Evolutionary conservation across 2,113 vertebrate species (phyloP), one percentile per base, ranked within the genome.

Genomic region (Raphicerus campestris): DNA sequence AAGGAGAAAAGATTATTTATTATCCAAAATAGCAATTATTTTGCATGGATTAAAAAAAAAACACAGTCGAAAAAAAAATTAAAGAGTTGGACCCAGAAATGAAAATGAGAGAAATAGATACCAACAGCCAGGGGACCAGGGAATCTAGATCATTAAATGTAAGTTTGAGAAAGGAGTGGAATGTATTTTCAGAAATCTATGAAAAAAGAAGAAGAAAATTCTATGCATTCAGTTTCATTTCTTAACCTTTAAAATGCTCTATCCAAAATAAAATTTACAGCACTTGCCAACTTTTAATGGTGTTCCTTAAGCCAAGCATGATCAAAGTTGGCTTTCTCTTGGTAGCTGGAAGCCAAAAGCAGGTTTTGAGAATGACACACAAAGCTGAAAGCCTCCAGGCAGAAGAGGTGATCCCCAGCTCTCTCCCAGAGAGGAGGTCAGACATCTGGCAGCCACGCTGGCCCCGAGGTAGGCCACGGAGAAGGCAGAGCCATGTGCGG

Each of bases 391-490:
- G 89, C 95, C 94, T 58, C 86, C 51, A 39, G 26, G 45, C 1
- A 3, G 95, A 92, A 97, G 81, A 97, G 97, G 78, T 45, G 94
- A 95, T 96, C 63, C 97, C 97, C 63, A 94, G 63, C 58, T 94
- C 90, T 96, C 91, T 97, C 70, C 15, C 28, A 30, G 75, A 85
- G 60, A 97, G 86, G 87, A 98, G 96, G 96, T 96, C 39, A 35
- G 78, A 97, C 98, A 97, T 98, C 98, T 98, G 98, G 96, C 92
- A 92, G 92, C 53, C 96, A 95, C 94, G 97, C 97, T 97, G 98
- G 98, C 90, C 96, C 73, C 32, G 73, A 97, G 49, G 89, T 61
- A 94, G 94, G 96, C 39, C 89, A 87, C n/a, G 45, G 45, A 85
- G 95, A 58, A 93, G 93, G 96, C 84, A 92, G 32, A 90, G 55